Conservation (phyloP, 2,888 invertebrate species). For the Callyntrura sp. region DNA sequence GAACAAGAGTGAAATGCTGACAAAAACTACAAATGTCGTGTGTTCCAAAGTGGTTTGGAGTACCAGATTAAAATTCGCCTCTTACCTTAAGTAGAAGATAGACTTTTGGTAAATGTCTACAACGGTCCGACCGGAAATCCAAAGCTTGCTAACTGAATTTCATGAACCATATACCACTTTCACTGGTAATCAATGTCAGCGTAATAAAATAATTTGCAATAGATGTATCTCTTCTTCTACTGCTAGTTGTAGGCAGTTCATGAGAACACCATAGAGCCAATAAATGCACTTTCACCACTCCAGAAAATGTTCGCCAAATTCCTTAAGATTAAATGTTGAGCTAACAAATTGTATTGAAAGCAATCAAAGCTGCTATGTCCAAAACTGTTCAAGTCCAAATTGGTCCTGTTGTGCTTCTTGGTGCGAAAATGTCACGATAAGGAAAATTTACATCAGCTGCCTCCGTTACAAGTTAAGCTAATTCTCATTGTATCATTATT, state of each 20-base stretch:
- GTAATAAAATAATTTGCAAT: too few relatives aligned
- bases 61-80: not conserved
- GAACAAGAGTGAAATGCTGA: too few relatives aligned
- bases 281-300: conserved; percentile 27
- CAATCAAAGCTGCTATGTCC: conserved; percentile 36
- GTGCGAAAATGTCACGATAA: not conserved
- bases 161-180: conserved; percentile 30
- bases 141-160: conserved; percentile 33
- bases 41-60: not conserved
- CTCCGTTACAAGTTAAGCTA: not conserved
- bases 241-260: not conserved
- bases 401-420: conserved; percentile 44
- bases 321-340: conserved; percentile 4
- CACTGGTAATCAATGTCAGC: not conserved
- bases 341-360: not conserved
- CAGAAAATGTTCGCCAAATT: not conserved
- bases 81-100: conserved; percentile 49
- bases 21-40: not conserved
- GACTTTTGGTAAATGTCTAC: conserved; percentile 6
- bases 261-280: not conserved
- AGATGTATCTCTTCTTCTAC: not conserved
- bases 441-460: conserved; percentile 38
- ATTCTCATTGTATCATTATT: not conserved
- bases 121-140: conserved; percentile 44
- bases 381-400: conserved; percentile 21